Percentiles rank a stretch among this genome's conserved stretches.
Evolutionary conservation across 2,888 invertebrate species (phyloP).

Genomic region (Sussaba pulchella): DNA sequence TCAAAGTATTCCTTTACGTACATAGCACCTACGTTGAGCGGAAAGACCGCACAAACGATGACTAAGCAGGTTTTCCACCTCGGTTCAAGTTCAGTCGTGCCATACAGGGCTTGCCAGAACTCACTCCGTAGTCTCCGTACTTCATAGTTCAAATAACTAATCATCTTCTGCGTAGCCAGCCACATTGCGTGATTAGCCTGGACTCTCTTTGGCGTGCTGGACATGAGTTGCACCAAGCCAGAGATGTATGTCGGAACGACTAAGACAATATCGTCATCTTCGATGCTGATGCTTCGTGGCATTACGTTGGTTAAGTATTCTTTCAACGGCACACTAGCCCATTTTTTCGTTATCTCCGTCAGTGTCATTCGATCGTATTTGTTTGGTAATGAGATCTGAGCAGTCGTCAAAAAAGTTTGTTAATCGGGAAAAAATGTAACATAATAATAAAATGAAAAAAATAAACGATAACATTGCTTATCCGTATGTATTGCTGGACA

Average conservation of each 20-base stretch:
- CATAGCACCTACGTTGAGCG: constrained; percentile 92
- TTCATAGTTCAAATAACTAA: constrained; percentile 92
- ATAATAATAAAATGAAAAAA: no score
- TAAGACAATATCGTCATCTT: constrained; percentile 91
- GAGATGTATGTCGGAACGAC: constrained; percentile 94
- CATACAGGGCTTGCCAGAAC: constrained; percentile 93
- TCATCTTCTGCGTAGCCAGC: constrained; percentile 91
- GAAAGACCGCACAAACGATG: constrained; percentile 90
- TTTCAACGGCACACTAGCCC: constrained; percentile 92
- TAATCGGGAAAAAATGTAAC: no score
- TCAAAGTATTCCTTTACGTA: constrained; percentile 96
- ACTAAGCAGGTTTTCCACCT: constrained; percentile 97
- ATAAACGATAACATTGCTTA: no score
- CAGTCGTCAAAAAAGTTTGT: no score
- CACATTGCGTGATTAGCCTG: no score
- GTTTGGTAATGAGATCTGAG: constrained; percentile 86
- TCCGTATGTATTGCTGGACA: no score
- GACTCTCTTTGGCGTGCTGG: no score
- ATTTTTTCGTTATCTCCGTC: constrained; percentile 90
- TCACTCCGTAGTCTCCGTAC: constrained; percentile 92
- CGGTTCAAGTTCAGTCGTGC: constrained; percentile 93
- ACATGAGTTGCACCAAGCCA: constrained; percentile 88
- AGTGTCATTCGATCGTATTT: constrained; percentile 97
- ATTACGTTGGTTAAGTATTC: constrained; percentile 95
- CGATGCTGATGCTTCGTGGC: constrained; percentile 87